phyloP scores from a whole-genome alignment of 1,140 invertebrate species.

The Drosophila elegans region DNA sequence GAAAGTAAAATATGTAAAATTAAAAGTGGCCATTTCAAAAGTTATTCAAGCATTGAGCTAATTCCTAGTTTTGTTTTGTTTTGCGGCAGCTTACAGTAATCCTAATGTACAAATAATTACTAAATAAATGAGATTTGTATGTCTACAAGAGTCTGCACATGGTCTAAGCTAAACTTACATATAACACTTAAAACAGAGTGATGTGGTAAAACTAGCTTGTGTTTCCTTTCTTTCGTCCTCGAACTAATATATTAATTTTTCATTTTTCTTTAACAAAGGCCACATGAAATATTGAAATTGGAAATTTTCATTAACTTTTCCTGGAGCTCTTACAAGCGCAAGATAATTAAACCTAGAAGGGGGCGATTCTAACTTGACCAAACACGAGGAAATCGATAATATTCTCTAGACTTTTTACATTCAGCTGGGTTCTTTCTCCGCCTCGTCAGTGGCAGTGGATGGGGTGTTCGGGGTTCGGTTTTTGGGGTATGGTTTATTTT shows the following conservation, averaged over 20 bases:
- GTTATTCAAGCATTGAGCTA: constrained; percentile 17
- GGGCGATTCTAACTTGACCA: constrained; percentile 39
- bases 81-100: constrained; percentile 25
- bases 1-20: constrained; percentile 22
- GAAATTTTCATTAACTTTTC: constrained; percentile 58
- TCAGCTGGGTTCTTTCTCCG: constrained; percentile 32
- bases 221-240: not conserved
- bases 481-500: not conserved
- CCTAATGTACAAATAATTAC: constrained; percentile 51
- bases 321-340: constrained; percentile 21
- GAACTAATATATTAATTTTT: constrained; percentile 17
- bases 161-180: constrained; percentile 47
- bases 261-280: constrained; percentile 65
- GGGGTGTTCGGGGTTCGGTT: not conserved
- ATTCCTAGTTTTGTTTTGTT: constrained; percentile 28
- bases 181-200: constrained; percentile 52
- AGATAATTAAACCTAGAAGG: constrained; percentile 42
- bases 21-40: constrained; percentile 25
- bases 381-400: constrained; percentile 31
- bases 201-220: constrained; percentile 12
- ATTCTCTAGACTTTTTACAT: constrained; percentile 48
- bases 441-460: constrained; percentile 29
- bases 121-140: constrained; percentile 56
- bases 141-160: constrained; percentile 35
- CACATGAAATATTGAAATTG: constrained; percentile 78